A percentile compares a stretch with the other conserved stretches of the same genome.
These are phyloP conservation scores for Spermophilus dauricus DNA, from an alignment of 2,113 vertebrate species.

Conservation along the genomic window DNA sequence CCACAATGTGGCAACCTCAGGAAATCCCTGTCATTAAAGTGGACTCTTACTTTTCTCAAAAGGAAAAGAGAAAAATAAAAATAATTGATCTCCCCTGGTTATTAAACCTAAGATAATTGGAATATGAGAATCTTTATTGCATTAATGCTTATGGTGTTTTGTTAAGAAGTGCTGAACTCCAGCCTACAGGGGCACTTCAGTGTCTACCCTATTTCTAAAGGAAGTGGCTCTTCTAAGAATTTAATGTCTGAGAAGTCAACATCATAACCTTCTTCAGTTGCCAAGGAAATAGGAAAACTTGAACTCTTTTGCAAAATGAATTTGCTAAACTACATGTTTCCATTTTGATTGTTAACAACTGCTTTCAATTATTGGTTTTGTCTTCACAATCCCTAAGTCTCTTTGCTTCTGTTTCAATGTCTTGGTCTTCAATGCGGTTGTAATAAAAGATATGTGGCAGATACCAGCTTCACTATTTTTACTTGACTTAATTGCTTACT, in stretches of 20 bases:
- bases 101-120: conserved; percentile 3
- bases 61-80: not conserved
- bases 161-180: not conserved
- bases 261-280: not conserved
- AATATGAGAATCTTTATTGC: not conserved
- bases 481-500: not conserved
- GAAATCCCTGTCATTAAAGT: not conserved
- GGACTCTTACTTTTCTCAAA: not conserved
- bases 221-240: not conserved
- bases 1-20: not conserved
- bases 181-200: not conserved
- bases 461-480: not conserved
- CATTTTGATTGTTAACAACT: not conserved
- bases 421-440: not conserved
- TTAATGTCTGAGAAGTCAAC: conserved; percentile 32
- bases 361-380: conserved; percentile 28
- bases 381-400: not conserved
- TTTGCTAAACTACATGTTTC: conserved; percentile 3
- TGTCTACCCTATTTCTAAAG: conserved; percentile 37
- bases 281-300: conserved; percentile 48
- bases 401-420: not conserved
- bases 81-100: not conserved
- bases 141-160: not conserved
- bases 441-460: not conserved
- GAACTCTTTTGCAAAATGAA: conserved; percentile 36